phyloP scores from a whole-genome alignment of 1,140 invertebrate species.

The Ips nitidus region DNA sequence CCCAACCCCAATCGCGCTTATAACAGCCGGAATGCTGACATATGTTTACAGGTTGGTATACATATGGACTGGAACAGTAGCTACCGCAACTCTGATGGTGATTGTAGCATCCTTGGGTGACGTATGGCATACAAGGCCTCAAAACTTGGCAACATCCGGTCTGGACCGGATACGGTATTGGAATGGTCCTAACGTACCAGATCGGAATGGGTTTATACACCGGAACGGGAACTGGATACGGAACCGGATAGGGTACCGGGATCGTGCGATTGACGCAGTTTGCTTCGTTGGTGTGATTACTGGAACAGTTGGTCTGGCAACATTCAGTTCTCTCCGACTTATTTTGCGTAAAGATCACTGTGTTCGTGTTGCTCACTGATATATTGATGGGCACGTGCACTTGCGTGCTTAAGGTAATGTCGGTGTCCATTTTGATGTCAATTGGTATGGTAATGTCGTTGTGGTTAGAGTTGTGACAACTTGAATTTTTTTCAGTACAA shows the following conservation, averaged over 20 bases:
- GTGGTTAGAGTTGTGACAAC: neutral
- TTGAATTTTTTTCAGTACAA: too few species aligned
- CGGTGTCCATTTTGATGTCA: neutral
- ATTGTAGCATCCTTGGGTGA: neutral
- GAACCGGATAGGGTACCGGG: neutral
- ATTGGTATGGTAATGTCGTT: neutral
- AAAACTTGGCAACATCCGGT: neutral
- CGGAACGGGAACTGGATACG: neutral
- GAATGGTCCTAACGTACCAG: neutral
- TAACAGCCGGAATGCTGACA: neutral
- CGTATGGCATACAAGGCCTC: neutral
- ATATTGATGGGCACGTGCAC: neutral
- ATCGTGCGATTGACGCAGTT: neutral
- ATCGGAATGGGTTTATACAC: neutral
- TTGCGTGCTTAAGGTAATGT: neutral
- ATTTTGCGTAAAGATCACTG: neutral
- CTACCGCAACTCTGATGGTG: neutral
- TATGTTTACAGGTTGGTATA: neutral
- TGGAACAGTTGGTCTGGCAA: neutral
- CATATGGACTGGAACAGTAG: neutral
- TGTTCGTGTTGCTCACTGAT: neutral
- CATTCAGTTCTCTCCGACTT: neutral
- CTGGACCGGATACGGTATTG: neutral
- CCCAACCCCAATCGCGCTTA: neutral
- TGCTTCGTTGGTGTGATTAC: neutral